Conservation (phyloP, 23 tunicate genomes). For the Aplidium turbinatum region DNA sequence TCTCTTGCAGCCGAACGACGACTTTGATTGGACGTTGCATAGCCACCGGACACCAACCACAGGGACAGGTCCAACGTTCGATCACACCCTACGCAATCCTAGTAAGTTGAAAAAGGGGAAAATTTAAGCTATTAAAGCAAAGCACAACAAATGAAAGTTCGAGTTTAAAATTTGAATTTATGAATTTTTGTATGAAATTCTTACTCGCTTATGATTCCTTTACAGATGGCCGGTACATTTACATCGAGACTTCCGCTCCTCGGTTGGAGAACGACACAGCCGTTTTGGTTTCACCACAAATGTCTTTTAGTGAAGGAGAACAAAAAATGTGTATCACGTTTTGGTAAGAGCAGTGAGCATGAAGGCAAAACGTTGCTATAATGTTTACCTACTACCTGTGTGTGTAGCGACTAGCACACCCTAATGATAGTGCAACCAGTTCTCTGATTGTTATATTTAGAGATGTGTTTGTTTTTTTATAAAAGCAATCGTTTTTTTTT, state of each 20-base stretch:
- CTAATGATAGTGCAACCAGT: too few relatives aligned
- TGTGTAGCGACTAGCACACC: too few relatives aligned
- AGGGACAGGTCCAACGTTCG: constrained; percentile 62
- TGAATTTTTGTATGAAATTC: too few relatives aligned
- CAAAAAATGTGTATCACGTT: constrained; percentile 39
- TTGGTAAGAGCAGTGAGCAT: constrained; percentile 54
- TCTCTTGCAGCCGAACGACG: constrained; percentile 15
- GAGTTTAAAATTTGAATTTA: too few relatives aligned
- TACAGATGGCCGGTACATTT: constrained; percentile 62
- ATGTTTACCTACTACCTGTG: too few relatives aligned
- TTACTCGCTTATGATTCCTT: background rate
- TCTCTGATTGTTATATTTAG: too few relatives aligned
- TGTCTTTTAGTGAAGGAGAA: background rate
- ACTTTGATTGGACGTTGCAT: constrained; percentile 59
- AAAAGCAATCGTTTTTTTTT: too few relatives aligned
- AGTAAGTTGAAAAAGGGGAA: constrained; percentile 30
- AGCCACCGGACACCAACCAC: constrained; percentile 36
- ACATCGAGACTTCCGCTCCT: constrained; percentile 56
- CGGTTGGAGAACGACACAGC: background rate
- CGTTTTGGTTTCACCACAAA: constrained; percentile 6
- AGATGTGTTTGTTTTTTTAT: too few relatives aligned
- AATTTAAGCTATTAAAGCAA: too few relatives aligned
- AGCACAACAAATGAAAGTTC: background rate
- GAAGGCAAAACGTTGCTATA: too few relatives aligned
- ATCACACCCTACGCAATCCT: constrained; percentile 51